Evolutionary conservation across 1,140 invertebrate genomes (phyloP), one percentile per base, ranked within the genome.

Genomic region (Conus ventricosus): DNA sequence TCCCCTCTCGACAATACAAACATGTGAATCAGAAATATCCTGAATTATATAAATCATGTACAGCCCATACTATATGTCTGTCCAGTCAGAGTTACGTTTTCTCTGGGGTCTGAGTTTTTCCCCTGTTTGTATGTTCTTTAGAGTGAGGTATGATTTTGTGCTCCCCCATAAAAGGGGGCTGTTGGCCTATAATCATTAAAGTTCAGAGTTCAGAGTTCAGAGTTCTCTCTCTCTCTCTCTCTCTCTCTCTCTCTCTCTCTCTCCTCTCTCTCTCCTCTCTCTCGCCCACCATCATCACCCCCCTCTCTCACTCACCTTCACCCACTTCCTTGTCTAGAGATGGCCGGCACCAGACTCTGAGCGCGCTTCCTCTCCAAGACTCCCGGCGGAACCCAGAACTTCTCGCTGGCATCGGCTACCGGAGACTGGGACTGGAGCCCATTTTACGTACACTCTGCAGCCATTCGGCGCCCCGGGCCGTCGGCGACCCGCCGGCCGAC

Each of bases 361-460:
- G 92, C 93, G 25, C 93, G 63, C 87, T 93, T 93, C 82, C 93
- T 85, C 81, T 92, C 91, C 39, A 92, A 23, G 2, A 93, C 92
- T 8, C 86, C 89, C 0, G 92, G 93, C 6, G 93, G 93, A 25
- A 93, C 93, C 93, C 93, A 93, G 87, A 93, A 93, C 85, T 91
- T 92, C 84, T 93, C 92, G 88, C 91, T 92, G 71, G 91, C 90
- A 80, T 92, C 91, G 39, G 93, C 91, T 54, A 90, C 90, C 25
- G 91, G 92, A 1, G 89, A 54, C 89, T 90, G 27, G 90, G 90
- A 87, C 87, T 92, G 57, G 91, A 92, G 55, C 91, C 92, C 91
- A 92, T 93, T 60, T 88, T 91, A 63, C 88, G 88, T 25, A 81
- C 89, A 84, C 91, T 89, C 82, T 90, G 87, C 39, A 91, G 87